These are phyloP conservation scores for Troglohyphantes excavatus DNA, from an alignment of 2,888 invertebrate species.

Conservation along the genomic window DNA sequence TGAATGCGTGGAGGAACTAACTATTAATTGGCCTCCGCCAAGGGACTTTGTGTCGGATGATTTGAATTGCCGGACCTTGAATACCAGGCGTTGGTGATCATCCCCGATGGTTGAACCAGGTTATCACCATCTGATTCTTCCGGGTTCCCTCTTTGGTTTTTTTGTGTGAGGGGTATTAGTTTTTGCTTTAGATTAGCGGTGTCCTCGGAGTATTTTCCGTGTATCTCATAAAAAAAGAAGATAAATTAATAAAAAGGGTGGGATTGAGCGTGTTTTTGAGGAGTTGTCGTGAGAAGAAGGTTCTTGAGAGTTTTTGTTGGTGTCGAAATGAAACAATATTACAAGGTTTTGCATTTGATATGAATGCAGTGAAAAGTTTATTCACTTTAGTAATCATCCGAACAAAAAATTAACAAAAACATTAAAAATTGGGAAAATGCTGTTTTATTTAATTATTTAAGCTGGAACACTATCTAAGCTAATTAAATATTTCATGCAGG, in stretches of 20 bases:
- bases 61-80: slow-evolving; percentile 45
- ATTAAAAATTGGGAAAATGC: too few species aligned
- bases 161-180: not conserved
- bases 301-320: too few species aligned
- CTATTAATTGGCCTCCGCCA: not conserved
- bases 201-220: slow-evolving; percentile 8
- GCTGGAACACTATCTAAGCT: too few species aligned
- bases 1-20: slow-evolving; percentile 10
- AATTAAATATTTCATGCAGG: too few species aligned
- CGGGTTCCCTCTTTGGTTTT: slow-evolving; percentile 30
- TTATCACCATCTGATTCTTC: slow-evolving; percentile 19
- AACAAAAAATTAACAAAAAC: too few species aligned
- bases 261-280: not conserved
- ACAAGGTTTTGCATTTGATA: too few species aligned
- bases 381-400: too few species aligned
- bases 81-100: slow-evolving; percentile 61
- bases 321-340: too few species aligned
- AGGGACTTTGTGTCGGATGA: slow-evolving; percentile 23
- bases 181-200: not conserved
- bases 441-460: too few species aligned
- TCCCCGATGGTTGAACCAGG: slow-evolving; percentile 7
- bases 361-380: too few species aligned
- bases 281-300: too few species aligned
- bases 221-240: slow-evolving; percentile 2
- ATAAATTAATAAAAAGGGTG: slow-evolving; percentile 3